A percentile compares a stretch with the other conserved stretches of the same genome.
phyloP scores from a whole-genome alignment of 2,113 vertebrate genomes.

The Grammomys surdaster region DNA sequence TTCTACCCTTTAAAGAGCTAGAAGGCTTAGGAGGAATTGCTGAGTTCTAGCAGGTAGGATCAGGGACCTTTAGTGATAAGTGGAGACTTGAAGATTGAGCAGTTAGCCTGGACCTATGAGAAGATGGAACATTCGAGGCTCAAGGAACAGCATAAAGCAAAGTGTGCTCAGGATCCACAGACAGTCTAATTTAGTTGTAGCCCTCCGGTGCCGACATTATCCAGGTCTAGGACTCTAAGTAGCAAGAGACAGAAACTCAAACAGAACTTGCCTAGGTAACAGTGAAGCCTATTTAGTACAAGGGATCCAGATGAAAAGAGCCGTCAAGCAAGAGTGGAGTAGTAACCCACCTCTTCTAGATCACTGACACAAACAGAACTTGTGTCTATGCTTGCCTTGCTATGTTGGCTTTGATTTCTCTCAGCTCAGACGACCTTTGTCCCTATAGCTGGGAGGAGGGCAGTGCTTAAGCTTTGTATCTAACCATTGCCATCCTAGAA shows the following conservation, averaged over 20 bases:
- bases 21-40: neutral
- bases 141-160: neutral
- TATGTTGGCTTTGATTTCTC: neutral
- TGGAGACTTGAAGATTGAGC: neutral
- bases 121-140: neutral
- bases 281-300: conserved; percentile 14
- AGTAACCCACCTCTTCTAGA: neutral
- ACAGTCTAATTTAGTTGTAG: neutral
- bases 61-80: neutral
- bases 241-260: conserved; percentile 18
- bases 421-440: neutral
- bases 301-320: neutral
- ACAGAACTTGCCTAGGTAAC: conserved; percentile 15
- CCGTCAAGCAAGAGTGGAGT: neutral
- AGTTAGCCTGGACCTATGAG: neutral
- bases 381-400: neutral
- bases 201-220: neutral
- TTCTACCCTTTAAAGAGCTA: conserved; percentile 2
- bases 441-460: neutral
- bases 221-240: neutral
- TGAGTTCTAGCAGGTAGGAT: neutral
- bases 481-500: neutral
- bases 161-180: neutral
- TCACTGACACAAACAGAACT: neutral
- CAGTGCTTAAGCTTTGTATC: neutral